Evolutionary conservation across 2,797 vertebrate genomes (phyloP).

Genomic region (Propithecus deckenii): DNA sequence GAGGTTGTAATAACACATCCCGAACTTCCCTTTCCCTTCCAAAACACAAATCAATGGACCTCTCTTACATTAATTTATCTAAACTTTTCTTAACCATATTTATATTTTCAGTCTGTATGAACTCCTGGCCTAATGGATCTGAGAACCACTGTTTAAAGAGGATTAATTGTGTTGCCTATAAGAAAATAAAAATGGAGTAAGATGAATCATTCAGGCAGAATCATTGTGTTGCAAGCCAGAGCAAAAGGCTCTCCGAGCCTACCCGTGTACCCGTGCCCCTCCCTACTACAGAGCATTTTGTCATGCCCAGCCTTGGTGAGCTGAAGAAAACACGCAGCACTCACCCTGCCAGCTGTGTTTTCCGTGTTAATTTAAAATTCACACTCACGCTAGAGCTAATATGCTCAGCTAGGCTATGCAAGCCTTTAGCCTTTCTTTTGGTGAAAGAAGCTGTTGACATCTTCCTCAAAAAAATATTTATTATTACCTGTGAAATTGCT

Average conservation of each 20-base stretch:
- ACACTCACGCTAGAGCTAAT: slow-evolving; percentile 31
- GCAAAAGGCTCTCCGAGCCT: neutral
- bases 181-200: slow-evolving; percentile 51
- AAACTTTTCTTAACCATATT: slow-evolving; percentile 41
- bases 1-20: neutral
- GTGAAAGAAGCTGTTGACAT: slow-evolving; percentile 26
- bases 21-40: neutral
- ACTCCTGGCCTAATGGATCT: slow-evolving; percentile 28
- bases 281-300: neutral
- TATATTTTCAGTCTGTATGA: neutral
- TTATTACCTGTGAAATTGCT: neutral
- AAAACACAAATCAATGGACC: neutral
- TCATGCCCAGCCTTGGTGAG: neutral
- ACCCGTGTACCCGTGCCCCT: neutral
- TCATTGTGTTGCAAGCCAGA: neutral
- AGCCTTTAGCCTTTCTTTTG: neutral
- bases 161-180: neutral
- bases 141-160: neutral
- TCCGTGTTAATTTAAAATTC: slow-evolving; percentile 53
- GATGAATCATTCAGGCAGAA: slow-evolving; percentile 39
- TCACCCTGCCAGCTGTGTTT: neutral
- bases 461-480: neutral
- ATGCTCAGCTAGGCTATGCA: neutral
- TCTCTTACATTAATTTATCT: slow-evolving; percentile 7
- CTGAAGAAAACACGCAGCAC: neutral